Evolutionary conservation across 2,113 vertebrate species (phyloP), one percentile per base, ranked within the genome.

Genomic region (Tragelaphus buxtoni): DNA sequence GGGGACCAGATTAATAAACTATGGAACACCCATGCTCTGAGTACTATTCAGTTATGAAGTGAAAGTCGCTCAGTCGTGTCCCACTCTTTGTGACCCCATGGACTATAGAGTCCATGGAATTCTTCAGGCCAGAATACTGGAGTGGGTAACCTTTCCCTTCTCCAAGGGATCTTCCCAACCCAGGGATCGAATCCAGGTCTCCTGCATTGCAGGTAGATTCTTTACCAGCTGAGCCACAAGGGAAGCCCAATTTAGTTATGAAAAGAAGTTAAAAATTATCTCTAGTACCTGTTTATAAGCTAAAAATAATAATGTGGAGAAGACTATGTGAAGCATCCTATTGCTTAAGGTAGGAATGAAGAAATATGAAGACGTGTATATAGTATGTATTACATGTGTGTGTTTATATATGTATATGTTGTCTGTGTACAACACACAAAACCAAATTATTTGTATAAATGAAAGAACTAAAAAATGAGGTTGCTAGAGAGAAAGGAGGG

Each of bases 221-320:
- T 69, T 69, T 69, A 35, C 18, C 65, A 69, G n/a, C n/a, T 35
- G n/a, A 69, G 9, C n/a, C n/a, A 69, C 9, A 35, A 69, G 65
- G 65, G n/a, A 35, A 69, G 65, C 65, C n/a, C 4, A 3, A 51
- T 51, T 72, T 8, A 35, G 20, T 81, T 93, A 65, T 76, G 74
- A 76, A 74, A 80, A 83, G 45, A 97, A 90, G 30, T 79, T 49
- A 88, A 85, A 13, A 94, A 49, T 94, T 65, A n/a, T 53, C 65
- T 80, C 24, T 90, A 83, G 47, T 35, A 39, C 10, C 10, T 79
- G 84, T 88, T 61, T n/a, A 28, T 80, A 94, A 81, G 49, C 32
- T 82, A 49, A 84, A 55, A 76, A 80, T 53, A 88, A n/a, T 10
- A n/a, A 17, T 60, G 42, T 58, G 30, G 39, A 28, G 9, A 88